Evolutionary conservation across 2,113 vertebrate genomes (phyloP).

Genomic region (Pelvicachromis taeniatus): DNA sequence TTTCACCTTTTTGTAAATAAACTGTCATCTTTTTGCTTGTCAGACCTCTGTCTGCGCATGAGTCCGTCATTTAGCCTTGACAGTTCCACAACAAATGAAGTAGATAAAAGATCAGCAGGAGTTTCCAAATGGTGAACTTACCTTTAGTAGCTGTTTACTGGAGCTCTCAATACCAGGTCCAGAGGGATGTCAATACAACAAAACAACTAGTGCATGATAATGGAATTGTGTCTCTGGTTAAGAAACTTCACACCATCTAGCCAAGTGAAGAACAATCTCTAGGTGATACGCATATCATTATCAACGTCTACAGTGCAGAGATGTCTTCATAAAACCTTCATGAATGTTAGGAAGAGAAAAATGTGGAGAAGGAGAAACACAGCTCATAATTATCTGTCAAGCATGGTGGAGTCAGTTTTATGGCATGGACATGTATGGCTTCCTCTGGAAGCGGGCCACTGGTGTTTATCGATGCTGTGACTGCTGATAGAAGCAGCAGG

Average conservation of each 20-base stretch:
- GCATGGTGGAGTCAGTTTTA: neutral
- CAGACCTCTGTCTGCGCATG: too few species aligned
- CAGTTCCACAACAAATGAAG: neutral
- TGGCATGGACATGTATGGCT: neutral
- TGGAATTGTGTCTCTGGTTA: neutral
- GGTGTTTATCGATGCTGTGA: neutral
- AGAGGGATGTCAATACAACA: neutral
- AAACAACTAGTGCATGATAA: neutral
- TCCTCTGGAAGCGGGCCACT: rapidly evolving
- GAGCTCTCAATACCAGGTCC: neutral
- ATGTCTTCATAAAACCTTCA: neutral
- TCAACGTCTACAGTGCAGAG: neutral
- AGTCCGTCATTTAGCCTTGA: too few species aligned
- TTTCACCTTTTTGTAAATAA: too few species aligned
- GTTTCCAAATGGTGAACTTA: neutral
- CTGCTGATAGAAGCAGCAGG: neutral
- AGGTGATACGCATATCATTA: neutral
- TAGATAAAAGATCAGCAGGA: neutral
- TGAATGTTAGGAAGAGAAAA: neutral
- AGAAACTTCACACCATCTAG: neutral
- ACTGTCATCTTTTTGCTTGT: too few species aligned
- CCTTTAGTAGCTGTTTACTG: neutral
- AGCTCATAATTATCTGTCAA: neutral
- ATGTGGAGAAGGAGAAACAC: neutral
- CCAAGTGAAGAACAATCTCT: neutral